phyloP scores from a whole-genome alignment of 2,797 vertebrate genomes.

The Myotis daubentonii region DNA sequence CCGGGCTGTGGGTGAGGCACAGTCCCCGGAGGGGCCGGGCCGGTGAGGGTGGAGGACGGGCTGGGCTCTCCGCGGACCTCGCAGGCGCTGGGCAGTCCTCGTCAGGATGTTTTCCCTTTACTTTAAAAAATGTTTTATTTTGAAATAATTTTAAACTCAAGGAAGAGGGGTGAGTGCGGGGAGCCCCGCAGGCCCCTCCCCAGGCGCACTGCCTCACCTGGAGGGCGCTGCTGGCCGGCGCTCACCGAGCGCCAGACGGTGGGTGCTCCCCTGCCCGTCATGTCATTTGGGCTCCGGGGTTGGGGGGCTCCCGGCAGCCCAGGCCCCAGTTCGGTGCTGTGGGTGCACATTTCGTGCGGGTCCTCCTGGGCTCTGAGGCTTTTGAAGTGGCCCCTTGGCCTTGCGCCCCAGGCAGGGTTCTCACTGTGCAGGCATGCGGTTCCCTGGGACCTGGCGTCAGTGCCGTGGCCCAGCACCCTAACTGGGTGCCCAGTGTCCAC shows the following conservation, averaged over 20 bases:
- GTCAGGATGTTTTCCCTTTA: not conserved
- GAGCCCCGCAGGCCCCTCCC: not conserved
- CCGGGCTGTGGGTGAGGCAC: not conserved
- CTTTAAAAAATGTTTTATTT: not conserved
- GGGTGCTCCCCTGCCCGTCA: accelerated
- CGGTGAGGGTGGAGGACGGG: accelerated
- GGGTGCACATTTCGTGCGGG: not conserved
- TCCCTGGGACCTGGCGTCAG: no score
- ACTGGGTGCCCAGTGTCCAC: not conserved
- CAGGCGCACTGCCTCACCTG: accelerated
- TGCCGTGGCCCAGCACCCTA: accelerated
- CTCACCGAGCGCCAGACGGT: not conserved
- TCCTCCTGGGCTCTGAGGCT: no score
- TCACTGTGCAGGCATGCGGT: accelerated
- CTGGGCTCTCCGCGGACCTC: not conserved
- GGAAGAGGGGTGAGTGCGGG: not conserved
- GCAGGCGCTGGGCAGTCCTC: not conserved
- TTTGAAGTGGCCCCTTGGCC: not conserved
- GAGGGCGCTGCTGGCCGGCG: not conserved
- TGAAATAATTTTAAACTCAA: not conserved
- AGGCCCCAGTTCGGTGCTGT: not conserved
- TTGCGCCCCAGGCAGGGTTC: not conserved
- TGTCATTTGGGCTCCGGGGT: not conserved
- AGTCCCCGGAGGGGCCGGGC: not conserved
- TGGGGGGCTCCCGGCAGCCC: not conserved